Evolutionary conservation across 2,888 invertebrate genomes (phyloP).

Genomic region (Timandra comae): DNA sequence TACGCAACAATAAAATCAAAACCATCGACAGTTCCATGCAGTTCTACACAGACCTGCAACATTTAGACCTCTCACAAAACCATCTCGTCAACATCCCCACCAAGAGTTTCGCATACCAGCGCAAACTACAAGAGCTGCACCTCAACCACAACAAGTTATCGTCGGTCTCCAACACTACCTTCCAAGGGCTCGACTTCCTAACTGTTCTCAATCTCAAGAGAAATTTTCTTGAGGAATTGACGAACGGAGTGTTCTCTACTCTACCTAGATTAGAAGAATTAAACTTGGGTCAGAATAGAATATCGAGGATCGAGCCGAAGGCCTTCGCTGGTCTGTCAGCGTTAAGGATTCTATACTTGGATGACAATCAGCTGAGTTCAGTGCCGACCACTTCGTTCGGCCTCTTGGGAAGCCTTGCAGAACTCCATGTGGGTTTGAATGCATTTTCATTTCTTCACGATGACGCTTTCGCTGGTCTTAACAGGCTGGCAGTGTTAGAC

Average conservation of each 20-base stretch:
- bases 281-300: conserved; percentile 90
- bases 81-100: conserved; percentile 88
- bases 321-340: conserved; percentile 86
- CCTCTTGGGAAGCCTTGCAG: conserved; percentile 86
- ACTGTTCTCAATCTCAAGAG: conserved; percentile 88
- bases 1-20: conserved; percentile 90
- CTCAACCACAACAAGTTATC: conserved; percentile 91
- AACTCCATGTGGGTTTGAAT: conserved; percentile 89
- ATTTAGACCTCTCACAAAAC: conserved; percentile 89
- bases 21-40: conserved; percentile 93
- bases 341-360: conserved; percentile 87
- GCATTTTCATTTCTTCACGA: conserved; percentile 85
- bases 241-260: conserved; percentile 83
- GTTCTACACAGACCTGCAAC: conserved; percentile 91
- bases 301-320: conserved; percentile 85
- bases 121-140: conserved; percentile 88
- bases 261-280: conserved; percentile 88
- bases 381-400: conserved; percentile 86
- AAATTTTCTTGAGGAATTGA: conserved; percentile 88
- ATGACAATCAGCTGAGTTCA: conserved; percentile 87
- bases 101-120: conserved; percentile 87
- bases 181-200: conserved; percentile 84
- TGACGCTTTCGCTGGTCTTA: conserved; percentile 86
- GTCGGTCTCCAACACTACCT: conserved; percentile 86
- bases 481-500: conserved; percentile 85